A percentile compares a stretch with the other conserved stretches of the same genome.
Evolutionary conservation across 2,113 vertebrate species (phyloP).

Genomic region (Malurus elegans): DNA sequence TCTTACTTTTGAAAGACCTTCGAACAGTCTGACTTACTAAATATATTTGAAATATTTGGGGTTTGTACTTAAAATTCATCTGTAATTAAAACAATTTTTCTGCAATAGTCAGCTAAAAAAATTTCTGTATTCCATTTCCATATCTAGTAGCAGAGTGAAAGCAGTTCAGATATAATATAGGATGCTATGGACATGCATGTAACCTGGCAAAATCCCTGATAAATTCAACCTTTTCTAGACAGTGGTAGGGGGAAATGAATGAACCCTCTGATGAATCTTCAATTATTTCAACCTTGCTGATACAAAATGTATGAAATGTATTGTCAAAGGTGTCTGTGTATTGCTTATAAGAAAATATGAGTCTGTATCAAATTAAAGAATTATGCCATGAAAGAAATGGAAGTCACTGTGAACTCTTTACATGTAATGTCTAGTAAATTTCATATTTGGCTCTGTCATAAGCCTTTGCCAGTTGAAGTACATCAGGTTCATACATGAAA

Average conservation of each 20-base stretch:
- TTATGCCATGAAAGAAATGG: background rate
- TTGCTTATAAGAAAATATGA: background rate
- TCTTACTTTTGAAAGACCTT: slow-evolving; percentile 27
- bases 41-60: slow-evolving; percentile 11
- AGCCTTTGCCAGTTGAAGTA: background rate
- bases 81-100: background rate
- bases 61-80: background rate
- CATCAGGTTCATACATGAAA: background rate
- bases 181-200: background rate
- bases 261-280: background rate
- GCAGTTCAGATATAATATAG: background rate
- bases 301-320: background rate
- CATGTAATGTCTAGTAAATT: background rate
- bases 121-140: background rate
- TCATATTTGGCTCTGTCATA: background rate
- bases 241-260: background rate
- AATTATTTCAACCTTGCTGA: background rate
- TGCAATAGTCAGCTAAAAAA: background rate
- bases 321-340: background rate
- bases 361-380: background rate
- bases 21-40: background rate
- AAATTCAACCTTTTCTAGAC: background rate
- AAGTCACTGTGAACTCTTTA: background rate
- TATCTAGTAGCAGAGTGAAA: background rate
- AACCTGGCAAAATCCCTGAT: background rate